Percentiles rank a stretch among this genome's conserved stretches.
Conservation (phyloP, 1,140 invertebrate species). For the Paralvinella palmiformis region DNA sequence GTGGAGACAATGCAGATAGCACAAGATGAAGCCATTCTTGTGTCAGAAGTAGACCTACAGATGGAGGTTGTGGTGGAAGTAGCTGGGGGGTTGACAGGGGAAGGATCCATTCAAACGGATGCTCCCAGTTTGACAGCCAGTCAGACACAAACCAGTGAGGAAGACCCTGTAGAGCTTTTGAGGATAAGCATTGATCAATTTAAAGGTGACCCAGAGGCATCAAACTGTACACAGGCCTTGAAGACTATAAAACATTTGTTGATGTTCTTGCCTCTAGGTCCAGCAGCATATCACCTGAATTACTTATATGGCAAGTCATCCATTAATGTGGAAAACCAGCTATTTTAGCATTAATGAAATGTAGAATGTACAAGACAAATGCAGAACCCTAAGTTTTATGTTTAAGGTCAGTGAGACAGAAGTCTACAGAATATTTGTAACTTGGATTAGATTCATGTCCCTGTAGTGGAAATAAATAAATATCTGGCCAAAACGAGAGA, state of each 20-base stretch:
- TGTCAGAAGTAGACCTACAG: background rate
- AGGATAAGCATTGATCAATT: conserved; percentile 3
- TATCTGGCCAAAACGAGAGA: no score
- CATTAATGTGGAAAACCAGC: conserved; percentile 24
- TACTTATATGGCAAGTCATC: conserved; percentile 11
- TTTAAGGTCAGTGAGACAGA: conserved; percentile 7
- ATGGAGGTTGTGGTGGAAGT: background rate
- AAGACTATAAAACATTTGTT: no score
- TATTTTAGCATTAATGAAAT: conserved; percentile 30
- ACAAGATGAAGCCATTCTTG: background rate
- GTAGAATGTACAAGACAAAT: conserved; percentile 25
- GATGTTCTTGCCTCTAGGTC: conserved; percentile 18
- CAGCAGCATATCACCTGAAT: conserved; percentile 42
- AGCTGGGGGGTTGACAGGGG: background rate
- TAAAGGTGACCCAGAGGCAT: background rate
- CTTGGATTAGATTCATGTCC: conserved; percentile 6
- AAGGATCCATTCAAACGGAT: background rate
- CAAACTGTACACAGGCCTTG: no score
- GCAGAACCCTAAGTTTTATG: conserved; percentile 26
- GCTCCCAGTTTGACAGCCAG: background rate
- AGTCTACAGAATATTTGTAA: conserved; percentile 6
- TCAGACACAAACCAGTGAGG: conserved; percentile 1
- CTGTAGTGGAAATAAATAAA: conserved; percentile 20
- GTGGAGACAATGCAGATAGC: background rate
- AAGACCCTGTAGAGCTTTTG: background rate